A percentile compares a stretch with the other conserved stretches of the same genome.
Evolutionary conservation across 2,888 invertebrate species (phyloP).

Genomic region (Rhingia rostrata): DNA sequence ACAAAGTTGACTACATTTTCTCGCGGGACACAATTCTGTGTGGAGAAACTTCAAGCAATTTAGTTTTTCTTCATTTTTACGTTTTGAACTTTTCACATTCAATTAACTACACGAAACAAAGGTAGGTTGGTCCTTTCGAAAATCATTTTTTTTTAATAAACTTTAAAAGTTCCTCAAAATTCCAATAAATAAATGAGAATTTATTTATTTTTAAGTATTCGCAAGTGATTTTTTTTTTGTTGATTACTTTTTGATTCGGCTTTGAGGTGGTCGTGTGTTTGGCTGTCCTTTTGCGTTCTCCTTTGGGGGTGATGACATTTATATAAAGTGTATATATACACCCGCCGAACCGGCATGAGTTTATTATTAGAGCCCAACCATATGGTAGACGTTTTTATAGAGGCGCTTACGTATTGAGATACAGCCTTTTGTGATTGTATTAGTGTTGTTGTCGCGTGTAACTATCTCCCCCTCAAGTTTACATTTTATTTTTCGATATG

Average conservation of each 20-base stretch:
- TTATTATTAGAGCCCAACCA: slow-evolving; percentile 60
- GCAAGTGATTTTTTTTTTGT: slow-evolving; percentile 1
- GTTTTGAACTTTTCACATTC: background rate
- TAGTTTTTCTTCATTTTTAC: no score
- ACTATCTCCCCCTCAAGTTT: no score
- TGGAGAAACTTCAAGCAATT: slow-evolving; percentile 21
- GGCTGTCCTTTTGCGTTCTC: slow-evolving; percentile 20
- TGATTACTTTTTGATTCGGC: background rate
- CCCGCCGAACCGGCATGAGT: slow-evolving; percentile 55
- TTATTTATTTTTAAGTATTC: background rate
- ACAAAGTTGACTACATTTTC: slow-evolving; percentile 38
- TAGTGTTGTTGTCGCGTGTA: no score
- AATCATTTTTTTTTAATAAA: no score
- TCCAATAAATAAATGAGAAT: background rate
- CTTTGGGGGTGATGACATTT: slow-evolving; percentile 50
- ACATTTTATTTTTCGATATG: no score
- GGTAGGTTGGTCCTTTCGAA: slow-evolving; percentile 20
- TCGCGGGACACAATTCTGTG: slow-evolving; percentile 17
- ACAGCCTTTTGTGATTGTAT: background rate
- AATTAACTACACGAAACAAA: slow-evolving; percentile 26
- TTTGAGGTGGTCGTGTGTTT: slow-evolving; percentile 12
- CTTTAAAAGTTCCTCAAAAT: no score
- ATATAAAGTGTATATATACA: slow-evolving; percentile 29
- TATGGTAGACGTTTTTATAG: slow-evolving; percentile 68
- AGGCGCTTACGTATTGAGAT: slow-evolving; percentile 15